Evolutionary conservation across 2,113 vertebrate genomes (phyloP).

Genomic region (Numenius arquata): DNA sequence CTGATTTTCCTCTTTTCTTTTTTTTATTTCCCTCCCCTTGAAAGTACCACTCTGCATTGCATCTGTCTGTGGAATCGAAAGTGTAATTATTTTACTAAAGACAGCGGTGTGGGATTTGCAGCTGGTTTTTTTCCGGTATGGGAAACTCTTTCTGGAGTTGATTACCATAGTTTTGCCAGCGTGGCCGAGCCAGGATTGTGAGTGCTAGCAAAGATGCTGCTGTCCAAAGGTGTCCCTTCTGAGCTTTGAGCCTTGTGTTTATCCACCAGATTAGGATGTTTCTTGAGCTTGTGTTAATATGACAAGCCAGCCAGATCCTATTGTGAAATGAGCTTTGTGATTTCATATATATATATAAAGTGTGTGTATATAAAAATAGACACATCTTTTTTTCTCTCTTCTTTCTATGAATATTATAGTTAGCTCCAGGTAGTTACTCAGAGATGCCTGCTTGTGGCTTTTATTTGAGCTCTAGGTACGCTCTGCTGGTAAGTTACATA

Average conservation of each 20-base stretch:
- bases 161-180: background rate
- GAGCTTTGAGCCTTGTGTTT: background rate
- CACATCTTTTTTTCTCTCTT: background rate
- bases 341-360: background rate
- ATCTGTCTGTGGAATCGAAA: background rate
- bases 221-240: background rate
- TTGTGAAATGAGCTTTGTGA: background rate
- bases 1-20: background rate
- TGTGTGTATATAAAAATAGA: background rate
- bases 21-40: background rate
- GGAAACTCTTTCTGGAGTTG: background rate
- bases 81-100: background rate
- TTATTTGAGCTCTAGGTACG: background rate
- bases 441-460: background rate
- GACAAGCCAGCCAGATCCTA: background rate
- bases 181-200: background rate
- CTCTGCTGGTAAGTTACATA: background rate
- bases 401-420: background rate
- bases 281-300: background rate
- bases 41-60: background rate
- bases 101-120: background rate
- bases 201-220: background rate
- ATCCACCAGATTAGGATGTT: background rate
- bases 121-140: background rate
- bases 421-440: background rate